Percentiles rank a stretch among this genome's conserved stretches.
Conservation (phyloP, 2,113 vertebrate species). For the Pica pica region DNA sequence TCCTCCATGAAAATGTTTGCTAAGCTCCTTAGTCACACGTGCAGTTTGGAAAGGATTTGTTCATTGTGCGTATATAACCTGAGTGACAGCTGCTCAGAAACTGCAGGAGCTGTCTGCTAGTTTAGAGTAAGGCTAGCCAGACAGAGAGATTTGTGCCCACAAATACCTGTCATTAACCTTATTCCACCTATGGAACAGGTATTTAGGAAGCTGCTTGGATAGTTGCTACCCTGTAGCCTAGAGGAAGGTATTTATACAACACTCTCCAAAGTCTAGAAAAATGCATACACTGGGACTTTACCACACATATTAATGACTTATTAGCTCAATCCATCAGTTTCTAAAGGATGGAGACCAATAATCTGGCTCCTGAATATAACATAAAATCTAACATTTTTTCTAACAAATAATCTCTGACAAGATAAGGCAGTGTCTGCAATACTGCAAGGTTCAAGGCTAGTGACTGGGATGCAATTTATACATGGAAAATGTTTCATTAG, state of each 20-base stretch:
- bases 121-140: not conserved
- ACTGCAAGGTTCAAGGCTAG: not conserved
- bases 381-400: not conserved
- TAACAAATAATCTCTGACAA: not conserved
- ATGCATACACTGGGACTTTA: not conserved
- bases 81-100: not conserved
- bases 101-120: not conserved
- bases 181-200: not conserved
- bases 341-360: not conserved
- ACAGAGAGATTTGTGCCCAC: not conserved
- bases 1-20: not conserved
- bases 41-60: not conserved
- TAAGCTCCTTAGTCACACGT: not conserved
- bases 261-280: not conserved
- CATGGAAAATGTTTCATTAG: not conserved
- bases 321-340: not conserved
- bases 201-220: not conserved
- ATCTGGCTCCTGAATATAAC: not conserved
- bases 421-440: not conserved
- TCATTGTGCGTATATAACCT: not conserved
- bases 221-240: not conserved
- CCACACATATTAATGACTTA: accelerated
- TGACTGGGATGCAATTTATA: not conserved
- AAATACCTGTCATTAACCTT: not conserved
- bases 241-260: not conserved